Evolutionary conservation across 2,113 vertebrate species (phyloP), one percentile per base, ranked within the genome.

Genomic region (Loxodonta africana): DNA sequence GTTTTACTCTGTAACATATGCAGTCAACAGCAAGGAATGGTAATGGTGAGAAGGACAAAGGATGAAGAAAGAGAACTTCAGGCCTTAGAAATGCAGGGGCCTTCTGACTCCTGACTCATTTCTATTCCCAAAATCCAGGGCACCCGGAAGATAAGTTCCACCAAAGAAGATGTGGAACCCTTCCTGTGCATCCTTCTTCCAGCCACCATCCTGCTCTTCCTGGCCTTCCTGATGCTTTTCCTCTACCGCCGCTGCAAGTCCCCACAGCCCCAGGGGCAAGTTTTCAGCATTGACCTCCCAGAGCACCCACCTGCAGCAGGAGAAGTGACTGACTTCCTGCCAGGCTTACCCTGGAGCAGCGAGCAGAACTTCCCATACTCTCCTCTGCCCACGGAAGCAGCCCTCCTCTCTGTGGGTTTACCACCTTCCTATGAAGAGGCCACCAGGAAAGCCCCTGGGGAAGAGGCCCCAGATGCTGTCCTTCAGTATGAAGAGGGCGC

Each of bases 351-450:
- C 37, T 98, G 98, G 98, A 96, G 85, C 90, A 78, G 51, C 0
- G 98, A 99, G 33, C 98, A 98, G 83, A 96, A 63, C 37, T 98
- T 98, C 90, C 98, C 98, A 2, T 98, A 98, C 73, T 98, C 98
- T 0, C 98, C 98, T 0, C 97, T 98, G 91, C 87, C 98, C 17
- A 95, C 96, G 0, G 99, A 99, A 3, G 98, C 97, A 30, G 98
- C 99, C 0, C 98, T 99, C 91, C 98, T 99, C 88, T 98, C 98
- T 0, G 89, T 98, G 15, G 99, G 99, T 8, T 98, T 99, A 87
- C 99, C 99, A 12, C 99, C 99, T 0, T 99, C 99, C 0, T 99
- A 99, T 0, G 99, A 99, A 88, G 99, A 99, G 90, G 99, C 99
- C 80, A 99, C 99, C 76, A 98, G 98, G 97, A 98, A 98, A 89